Percentiles rank a stretch among this genome's conserved stretches.
These are phyloP conservation scores for Sciaenops ocellatus DNA, from an alignment of 2,797 vertebrate genomes.

Conservation along the genomic window DNA sequence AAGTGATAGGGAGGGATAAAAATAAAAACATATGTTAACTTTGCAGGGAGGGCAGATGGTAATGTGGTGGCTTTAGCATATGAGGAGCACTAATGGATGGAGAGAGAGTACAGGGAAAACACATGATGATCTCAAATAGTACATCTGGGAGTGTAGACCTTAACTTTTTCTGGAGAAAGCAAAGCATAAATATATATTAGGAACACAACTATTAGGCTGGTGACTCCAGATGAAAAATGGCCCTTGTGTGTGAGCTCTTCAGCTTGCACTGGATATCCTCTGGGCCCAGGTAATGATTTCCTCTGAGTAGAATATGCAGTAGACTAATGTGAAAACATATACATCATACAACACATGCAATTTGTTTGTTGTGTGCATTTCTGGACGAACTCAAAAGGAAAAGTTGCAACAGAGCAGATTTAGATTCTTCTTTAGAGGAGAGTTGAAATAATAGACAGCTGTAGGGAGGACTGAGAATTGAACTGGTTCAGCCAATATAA, in stretches of 20 bases:
- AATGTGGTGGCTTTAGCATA: conserved; percentile 54
- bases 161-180: conserved; percentile 47
- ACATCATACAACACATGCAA: conserved; percentile 35
- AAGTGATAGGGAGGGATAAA: conserved; percentile 68
- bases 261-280: conserved; percentile 38
- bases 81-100: conserved; percentile 62
- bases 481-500: conserved; percentile 48
- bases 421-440: conserved; percentile 26
- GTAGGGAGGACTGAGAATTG: conserved; percentile 48
- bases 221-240: conserved; percentile 61
- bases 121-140: conserved; percentile 74
- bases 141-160: conserved; percentile 62
- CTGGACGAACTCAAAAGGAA: neutral
- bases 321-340: conserved; percentile 47
- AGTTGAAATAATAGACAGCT: conserved; percentile 41
- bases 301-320: conserved; percentile 45
- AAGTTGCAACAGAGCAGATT: conserved; percentile 34
- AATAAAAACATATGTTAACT: conserved; percentile 72
- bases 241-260: conserved; percentile 47
- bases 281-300: conserved; percentile 64
- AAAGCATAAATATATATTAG: conserved; percentile 60
- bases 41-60: conserved; percentile 61
- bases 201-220: conserved; percentile 49
- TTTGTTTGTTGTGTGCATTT: conserved; percentile 12
- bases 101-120: conserved; percentile 54